Evolutionary conservation across 2,113 vertebrate genomes (phyloP), one percentile per base, ranked within the genome.

Genomic region (Leptobrachium leishanense): DNA sequence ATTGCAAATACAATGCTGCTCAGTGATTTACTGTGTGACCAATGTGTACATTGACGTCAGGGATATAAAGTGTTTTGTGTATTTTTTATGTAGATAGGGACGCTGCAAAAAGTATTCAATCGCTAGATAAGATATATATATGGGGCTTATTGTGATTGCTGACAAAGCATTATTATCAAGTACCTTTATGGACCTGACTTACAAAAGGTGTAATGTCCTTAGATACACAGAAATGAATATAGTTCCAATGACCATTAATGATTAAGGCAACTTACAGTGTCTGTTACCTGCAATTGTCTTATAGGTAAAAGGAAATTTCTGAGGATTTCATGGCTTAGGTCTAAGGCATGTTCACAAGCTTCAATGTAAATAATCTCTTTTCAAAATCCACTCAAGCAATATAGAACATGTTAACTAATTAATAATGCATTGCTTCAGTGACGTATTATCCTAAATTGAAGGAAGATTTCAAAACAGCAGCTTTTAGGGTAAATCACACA

Each of bases 251-350:
- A 73, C 77, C 70, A 57, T 68, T 68, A 76, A 76, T 68, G 46
- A 55, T 76, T 76, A 76, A 76, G 64, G 64, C 54, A 55, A 68
- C 63, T 7, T 7, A 39, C 59, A 73, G 77, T 65, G 44, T 78
- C 68, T 54, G 39, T 79, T 79, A 72, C 77, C 43, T 66, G 64
- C 66, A 66, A 73, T 65, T 72, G 77, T 66, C 62, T 73, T 9
- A 67, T 39, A 4, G n/a, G 15, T 46, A 10, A 31, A 69, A 41
- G 50, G 42, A 76, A 68, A 68, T 55, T 39, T 39, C 9, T n/a
- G 39, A 20, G 46, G 4, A 8, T 4, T 50, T 50, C 8, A 43
- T 9, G 68, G 43, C 15, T 39, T 5, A 12, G 43, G 42, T 20
- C 42, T 43, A 31, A 31, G 43, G 50, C 6, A n/a, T 40, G 31